Evolutionary conservation across 1,140 invertebrate genomes (phyloP).

Genomic region (Zeugodacus cucurbitae): DNA sequence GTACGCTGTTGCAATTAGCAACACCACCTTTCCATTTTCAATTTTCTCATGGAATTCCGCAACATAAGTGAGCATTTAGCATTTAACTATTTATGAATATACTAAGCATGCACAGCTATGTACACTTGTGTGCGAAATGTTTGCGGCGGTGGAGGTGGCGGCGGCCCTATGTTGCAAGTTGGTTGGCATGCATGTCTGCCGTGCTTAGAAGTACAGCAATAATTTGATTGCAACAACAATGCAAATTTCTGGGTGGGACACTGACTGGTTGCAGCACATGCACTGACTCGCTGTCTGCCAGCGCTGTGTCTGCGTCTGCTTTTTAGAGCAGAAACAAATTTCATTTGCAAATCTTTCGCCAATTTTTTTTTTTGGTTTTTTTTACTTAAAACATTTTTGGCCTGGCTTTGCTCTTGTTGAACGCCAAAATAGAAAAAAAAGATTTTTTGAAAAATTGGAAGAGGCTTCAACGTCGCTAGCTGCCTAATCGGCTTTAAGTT

Average conservation of each 20-base stretch:
- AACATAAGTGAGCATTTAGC: conserved; percentile 31
- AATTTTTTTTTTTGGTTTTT: background rate
- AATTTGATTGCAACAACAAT: background rate
- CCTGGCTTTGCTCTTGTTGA: background rate
- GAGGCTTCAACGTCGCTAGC: background rate
- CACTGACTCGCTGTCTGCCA: background rate
- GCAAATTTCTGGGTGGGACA: background rate
- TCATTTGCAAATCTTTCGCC: conserved; percentile 23
- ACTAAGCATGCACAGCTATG: background rate
- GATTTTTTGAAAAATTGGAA: background rate
- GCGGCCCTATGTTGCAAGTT: background rate
- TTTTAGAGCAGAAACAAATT: conserved; percentile 31
- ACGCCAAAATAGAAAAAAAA: too few species aligned
- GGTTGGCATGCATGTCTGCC: background rate
- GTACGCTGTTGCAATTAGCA: conserved; percentile 8
- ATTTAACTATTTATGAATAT: conserved; percentile 1
- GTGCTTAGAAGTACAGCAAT: background rate
- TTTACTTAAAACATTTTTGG: background rate
- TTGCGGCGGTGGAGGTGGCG: too few species aligned
- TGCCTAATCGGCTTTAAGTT: background rate
- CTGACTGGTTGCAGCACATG: background rate
- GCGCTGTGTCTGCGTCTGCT: background rate
- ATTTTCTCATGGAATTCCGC: background rate
- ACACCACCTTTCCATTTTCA: conserved; percentile 28
- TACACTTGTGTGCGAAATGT: background rate